These are phyloP conservation scores for Euwallacea similis DNA, from an alignment of 1,140 invertebrate species.

Conservation along the genomic window DNA sequence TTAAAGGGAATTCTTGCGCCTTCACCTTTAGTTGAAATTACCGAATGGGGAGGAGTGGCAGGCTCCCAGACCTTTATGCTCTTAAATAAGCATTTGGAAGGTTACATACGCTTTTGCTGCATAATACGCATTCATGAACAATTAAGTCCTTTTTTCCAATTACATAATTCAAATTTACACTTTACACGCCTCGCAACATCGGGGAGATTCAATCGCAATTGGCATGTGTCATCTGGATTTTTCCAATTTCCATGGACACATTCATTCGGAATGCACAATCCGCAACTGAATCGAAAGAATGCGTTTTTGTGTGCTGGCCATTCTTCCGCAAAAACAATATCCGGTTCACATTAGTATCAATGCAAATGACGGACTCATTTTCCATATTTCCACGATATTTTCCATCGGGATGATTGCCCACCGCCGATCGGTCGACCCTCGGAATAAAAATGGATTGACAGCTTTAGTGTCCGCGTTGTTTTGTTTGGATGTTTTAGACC, in stretches of 20 bases:
- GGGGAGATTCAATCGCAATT: slow-evolving; percentile 12
- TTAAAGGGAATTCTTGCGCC: no score
- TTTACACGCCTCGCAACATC: no score
- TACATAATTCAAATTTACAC: no score
- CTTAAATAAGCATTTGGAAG: no score
- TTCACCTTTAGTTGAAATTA: no score
- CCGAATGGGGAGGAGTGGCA: no score
- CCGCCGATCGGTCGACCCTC: slow-evolving; percentile 15
- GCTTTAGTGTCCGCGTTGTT: background rate
- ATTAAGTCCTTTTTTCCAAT: no score
- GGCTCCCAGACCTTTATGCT: no score
- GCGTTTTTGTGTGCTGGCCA: slow-evolving; percentile 32
- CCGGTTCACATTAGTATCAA: slow-evolving; percentile 35
- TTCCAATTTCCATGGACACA: slow-evolving; percentile 28
- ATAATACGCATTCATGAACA: no score
- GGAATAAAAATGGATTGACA: background rate
- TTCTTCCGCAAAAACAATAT: slow-evolving; percentile 40
- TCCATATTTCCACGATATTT: slow-evolving; percentile 36
- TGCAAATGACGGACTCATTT: slow-evolving; percentile 38
- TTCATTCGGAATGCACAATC: slow-evolving; percentile 31
- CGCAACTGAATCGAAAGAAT: slow-evolving; percentile 37
- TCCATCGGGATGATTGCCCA: slow-evolving; percentile 25
- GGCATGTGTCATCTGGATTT: slow-evolving; percentile 31
- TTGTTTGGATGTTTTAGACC: no score
- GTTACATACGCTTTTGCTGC: no score